Base-by-base conservation (phyloP, 2,113 vertebrate genomes). In the Brachyistius frenatus region DNA sequence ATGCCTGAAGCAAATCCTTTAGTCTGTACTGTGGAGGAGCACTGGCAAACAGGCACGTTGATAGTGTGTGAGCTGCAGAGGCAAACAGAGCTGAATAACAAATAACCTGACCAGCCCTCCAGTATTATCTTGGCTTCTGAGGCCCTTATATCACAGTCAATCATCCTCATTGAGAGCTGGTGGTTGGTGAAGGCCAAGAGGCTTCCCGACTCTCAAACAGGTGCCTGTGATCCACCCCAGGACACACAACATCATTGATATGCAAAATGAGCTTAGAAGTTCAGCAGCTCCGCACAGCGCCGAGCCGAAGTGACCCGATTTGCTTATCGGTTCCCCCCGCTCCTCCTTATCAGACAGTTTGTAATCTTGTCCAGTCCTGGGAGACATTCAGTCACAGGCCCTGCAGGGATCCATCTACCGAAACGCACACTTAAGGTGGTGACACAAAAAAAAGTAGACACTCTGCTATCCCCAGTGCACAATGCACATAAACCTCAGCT, bases 311-410 rank as follows among this genome's bases (percentile, higher is more conserved):
- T 85, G 80, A 88, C 83, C 84, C 53, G 67, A 83, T 93, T 89
- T 89, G 80, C 91, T 94, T 93, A 92, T 93, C 93, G 66, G 68
- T 60, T 65, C 39, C 61, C 65, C 46, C 69, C 55, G 76, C 56
- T 68, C 71, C 71, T 46, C 70, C 88, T 93, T 92, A 93, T 94
- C 94, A 81, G 80, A 66, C 86, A 82, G 80, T 88, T 87, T 90
- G 78, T 90, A 93, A 93, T 91, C 86, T 84, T 65, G 66, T 86
- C 88, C 80, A 73, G 69, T 78, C 77, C 76, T 37, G 63, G 64
- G 82, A 89, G 88, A 87, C 75, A 61, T 87, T 87, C 80, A 85
- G 81, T 91, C 80, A 81, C 72, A 62, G 83, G 64, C 60, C 87
- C 83, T 64, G 53, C 44, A 77, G 85, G 80, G 75, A 86, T 78